A percentile compares a stretch with the other conserved stretches of the same genome.
phyloP scores from a whole-genome alignment of 2,113 vertebrate species.

The Syrmaticus mikado region DNA sequence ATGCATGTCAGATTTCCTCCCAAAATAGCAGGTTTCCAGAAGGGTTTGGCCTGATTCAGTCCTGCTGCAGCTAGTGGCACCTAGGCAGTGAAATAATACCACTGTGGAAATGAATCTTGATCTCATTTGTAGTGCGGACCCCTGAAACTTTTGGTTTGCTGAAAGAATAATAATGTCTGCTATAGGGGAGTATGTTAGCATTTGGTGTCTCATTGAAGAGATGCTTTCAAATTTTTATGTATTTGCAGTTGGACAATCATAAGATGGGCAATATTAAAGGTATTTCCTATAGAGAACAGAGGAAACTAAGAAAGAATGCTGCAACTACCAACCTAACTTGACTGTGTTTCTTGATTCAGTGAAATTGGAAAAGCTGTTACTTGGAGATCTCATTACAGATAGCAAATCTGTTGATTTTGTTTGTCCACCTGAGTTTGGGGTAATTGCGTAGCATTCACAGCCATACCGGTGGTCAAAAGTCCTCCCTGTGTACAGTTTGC shows the following conservation, averaged over 20 bases:
- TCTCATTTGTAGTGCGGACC: not conserved
- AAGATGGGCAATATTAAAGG: not conserved
- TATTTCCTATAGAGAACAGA: not conserved
- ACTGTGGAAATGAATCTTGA: not conserved
- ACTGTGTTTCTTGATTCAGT: not conserved
- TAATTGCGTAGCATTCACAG: rapidly evolving
- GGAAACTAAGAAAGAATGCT: not conserved
- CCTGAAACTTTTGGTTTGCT: not conserved
- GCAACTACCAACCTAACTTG: not conserved
- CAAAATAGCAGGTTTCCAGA: not conserved
- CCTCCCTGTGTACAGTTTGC: rapidly evolving
- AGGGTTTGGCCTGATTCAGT: not conserved
- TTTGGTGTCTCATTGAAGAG: not conserved
- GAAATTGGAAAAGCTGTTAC: not conserved
- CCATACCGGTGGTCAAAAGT: not conserved
- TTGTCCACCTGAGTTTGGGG: not conserved
- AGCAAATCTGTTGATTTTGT: not conserved
- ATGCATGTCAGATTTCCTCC: not conserved
- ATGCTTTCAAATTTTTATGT: not conserved
- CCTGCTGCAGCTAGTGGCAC: not conserved
- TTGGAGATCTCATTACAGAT: not conserved
- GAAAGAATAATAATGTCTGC: not conserved
- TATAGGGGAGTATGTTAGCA: not conserved
- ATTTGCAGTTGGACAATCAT: not conserved
- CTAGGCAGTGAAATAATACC: not conserved